Base-by-base conservation (phyloP, 1,140 invertebrate species). In the Phenacoccus solenopsis region DNA sequence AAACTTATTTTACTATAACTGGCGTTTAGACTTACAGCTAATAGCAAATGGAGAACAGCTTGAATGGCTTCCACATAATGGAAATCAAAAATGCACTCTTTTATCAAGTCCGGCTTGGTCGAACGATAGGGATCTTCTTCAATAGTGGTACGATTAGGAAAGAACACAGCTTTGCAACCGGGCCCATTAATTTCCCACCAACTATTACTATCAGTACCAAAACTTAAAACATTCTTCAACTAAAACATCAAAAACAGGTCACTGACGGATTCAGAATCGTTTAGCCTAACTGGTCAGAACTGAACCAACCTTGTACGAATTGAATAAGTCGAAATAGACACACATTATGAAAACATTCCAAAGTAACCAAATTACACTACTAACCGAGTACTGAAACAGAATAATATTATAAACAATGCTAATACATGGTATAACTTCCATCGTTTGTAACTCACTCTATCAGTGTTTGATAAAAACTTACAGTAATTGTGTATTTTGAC, bases 331-430 rank as follows among this genome's bases (percentile, higher is more conserved):
- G 74, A 97, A 82, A 80, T 96, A 97, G 78, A 96, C 92, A 81
- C 94, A 97, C 77, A 96, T 92, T 38, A 96, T 81, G 82, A 97
- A 96, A 75, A 89, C 80, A 81, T 97, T 98, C 94, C 94, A 98
- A 70, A 86, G 88, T 72, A 94, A 81, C 94, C 94, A 97, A 75
- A 94, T 77, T 71, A 90, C 81, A 78, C 87, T 90, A 94, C 94
- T 96, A 77, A 92, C 80, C 75, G 87, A 86, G 85, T 96, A 96
- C 92, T 96, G 82, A 76, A 90, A 85, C 71, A 75, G 73, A 75
- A 76, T 74, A n/a, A n/a, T n/a, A n/a, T n/a, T n/a, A n/a, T n/a
- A 70, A 72, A 72, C 69, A 72, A 38, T 38, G 70, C 67, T 56
- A 30, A 69, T 27, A 7, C 57, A 28, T 71, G 0, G 67, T 10